phyloP scores from a whole-genome alignment of 2,797 vertebrate genomes.

The Sebastes cheni region DNA sequence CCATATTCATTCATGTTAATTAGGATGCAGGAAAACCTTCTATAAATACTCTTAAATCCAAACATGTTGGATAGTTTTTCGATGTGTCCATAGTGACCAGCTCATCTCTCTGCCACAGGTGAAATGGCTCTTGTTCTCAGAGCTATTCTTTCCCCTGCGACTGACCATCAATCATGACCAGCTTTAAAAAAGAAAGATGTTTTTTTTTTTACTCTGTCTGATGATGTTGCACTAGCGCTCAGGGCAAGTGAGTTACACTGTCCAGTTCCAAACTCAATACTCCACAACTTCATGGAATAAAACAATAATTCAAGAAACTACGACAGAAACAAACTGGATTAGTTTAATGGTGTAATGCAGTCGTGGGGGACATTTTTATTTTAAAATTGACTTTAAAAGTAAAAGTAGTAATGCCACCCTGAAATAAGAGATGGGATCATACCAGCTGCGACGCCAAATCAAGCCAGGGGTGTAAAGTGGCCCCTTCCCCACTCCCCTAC shows the following conservation, averaged over 20 bases:
- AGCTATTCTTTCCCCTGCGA: neutral
- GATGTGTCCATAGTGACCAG: constrained; percentile 47
- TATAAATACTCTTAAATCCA: neutral
- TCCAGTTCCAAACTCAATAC: neutral
- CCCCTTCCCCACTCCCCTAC: neutral
- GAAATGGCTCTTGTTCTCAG: constrained; percentile 6
- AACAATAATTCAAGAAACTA: neutral
- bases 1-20: neutral
- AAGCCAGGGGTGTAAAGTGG: neutral
- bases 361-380: neutral
- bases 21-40: neutral
- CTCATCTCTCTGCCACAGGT: constrained; percentile 15
- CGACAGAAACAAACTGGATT: neutral
- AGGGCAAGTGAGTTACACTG: neutral
- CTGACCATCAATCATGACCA: constrained; percentile 10
- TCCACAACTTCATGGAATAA: neutral
- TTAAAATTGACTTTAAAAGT: neutral
- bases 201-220: neutral
- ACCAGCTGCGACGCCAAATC: neutral
- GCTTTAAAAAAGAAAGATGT: neutral
- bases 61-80: neutral
- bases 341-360: neutral
- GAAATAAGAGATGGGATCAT: neutral
- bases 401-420: neutral
- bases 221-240: neutral